Evolutionary conservation across 1,140 invertebrate genomes (phyloP).

Genomic region (Danaus melanippus): DNA sequence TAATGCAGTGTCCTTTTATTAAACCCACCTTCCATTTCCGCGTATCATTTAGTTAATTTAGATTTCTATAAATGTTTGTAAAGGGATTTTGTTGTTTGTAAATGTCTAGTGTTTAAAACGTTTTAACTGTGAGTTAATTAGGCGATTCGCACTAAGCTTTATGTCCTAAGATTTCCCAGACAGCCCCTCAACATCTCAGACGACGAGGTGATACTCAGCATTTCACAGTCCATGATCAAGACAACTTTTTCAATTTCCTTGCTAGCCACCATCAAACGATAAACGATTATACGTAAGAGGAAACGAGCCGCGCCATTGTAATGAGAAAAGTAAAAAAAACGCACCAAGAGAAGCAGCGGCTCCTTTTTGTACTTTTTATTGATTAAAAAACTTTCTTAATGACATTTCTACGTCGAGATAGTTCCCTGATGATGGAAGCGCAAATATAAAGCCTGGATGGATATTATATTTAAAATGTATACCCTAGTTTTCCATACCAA

Average conservation of each 20-base stretch:
- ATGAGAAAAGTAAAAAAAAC: constrained; percentile 38
- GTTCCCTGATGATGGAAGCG: constrained; percentile 17
- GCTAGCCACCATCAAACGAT: constrained; percentile 50
- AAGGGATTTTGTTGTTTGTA: too few relatives aligned
- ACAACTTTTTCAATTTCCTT: constrained; percentile 63
- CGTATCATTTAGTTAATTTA: too few relatives aligned
- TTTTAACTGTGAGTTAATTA: too few relatives aligned
- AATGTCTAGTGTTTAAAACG: too few relatives aligned
- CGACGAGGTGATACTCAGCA: constrained; percentile 5
- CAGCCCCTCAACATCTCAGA: too few relatives aligned
- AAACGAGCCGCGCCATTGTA: constrained; percentile 41
- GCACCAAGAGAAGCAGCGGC: constrained; percentile 29
- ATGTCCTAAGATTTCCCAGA: too few relatives aligned
- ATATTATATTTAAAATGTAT: too few relatives aligned
- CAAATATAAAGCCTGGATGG: background rate
- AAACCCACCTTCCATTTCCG: too few relatives aligned
- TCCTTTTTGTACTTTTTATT: constrained; percentile 52
- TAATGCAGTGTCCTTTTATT: constrained; percentile 38
- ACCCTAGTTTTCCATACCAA: too few relatives aligned
- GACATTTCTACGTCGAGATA: constrained; percentile 28
- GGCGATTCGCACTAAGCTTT: too few relatives aligned
- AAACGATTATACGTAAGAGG: constrained; percentile 53
- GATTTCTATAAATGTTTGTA: too few relatives aligned
- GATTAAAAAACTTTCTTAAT: constrained; percentile 66
- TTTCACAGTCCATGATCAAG: constrained; percentile 30